Conservation (phyloP, 2,888 invertebrate genomes). For the Agriopis aurantiaria region DNA sequence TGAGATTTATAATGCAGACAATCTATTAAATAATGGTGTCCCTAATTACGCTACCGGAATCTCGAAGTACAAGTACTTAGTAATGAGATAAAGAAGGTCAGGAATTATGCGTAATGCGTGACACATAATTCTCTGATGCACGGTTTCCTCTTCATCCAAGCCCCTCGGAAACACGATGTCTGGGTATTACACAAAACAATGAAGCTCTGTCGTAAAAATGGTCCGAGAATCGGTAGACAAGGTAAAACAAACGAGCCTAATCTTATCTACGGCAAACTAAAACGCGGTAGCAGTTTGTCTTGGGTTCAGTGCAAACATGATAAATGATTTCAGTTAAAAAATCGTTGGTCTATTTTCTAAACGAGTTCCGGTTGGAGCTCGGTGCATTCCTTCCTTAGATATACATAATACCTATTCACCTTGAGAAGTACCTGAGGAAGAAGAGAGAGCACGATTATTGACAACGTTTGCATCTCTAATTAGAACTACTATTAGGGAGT, state of each 20-base stretch:
- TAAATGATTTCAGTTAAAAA: slow-evolving; percentile 84
- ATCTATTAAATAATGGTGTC: slow-evolving; percentile 25
- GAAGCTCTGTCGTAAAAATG: slow-evolving; percentile 80
- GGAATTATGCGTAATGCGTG: slow-evolving; percentile 28
- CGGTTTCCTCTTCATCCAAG: slow-evolving; percentile 63
- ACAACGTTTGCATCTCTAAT: slow-evolving; percentile 40
- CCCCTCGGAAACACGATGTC: slow-evolving; percentile 66
- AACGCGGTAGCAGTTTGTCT: slow-evolving; percentile 85
- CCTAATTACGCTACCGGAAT: slow-evolving; percentile 29
- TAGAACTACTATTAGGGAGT: slow-evolving; percentile 12
- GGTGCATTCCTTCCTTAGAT: slow-evolving; percentile 78
- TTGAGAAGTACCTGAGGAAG: slow-evolving; percentile 86
- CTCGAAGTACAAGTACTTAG: background rate
- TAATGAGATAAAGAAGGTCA: slow-evolving; percentile 15
- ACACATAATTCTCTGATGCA: slow-evolving; percentile 48
- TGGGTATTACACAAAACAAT: slow-evolving; percentile 73
- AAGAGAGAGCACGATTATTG: slow-evolving; percentile 81
- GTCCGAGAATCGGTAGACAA: slow-evolving; percentile 80
- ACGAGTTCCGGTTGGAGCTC: slow-evolving; percentile 81
- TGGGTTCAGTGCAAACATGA: slow-evolving; percentile 84
- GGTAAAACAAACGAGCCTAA: slow-evolving; percentile 81
- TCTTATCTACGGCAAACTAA: slow-evolving; percentile 85
- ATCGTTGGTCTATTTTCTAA: slow-evolving; percentile 80
- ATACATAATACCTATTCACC: slow-evolving; percentile 85
- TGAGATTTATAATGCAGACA: slow-evolving; percentile 18